phyloP scores from a whole-genome alignment of 2,888 invertebrate species.

The Drosophila longiperda region DNA sequence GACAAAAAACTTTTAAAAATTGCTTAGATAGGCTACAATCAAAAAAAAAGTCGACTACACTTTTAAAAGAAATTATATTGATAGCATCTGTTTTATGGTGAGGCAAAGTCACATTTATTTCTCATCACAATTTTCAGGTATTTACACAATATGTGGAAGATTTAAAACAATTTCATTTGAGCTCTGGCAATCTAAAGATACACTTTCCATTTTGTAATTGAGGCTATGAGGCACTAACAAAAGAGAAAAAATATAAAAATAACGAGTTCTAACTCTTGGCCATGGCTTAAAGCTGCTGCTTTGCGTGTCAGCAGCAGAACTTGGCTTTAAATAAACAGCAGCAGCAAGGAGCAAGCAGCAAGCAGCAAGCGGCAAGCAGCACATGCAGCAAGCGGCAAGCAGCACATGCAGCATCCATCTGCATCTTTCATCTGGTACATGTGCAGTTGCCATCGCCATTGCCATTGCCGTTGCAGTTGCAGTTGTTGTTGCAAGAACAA shows the following conservation, averaged over 20 bases:
- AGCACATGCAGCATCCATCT: constrained; percentile 15
- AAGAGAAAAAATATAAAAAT: neutral
- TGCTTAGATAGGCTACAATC: neutral
- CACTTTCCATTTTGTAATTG: constrained; percentile 36
- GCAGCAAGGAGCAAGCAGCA: neutral
- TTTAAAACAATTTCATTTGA: neutral
- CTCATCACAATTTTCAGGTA: neutral
- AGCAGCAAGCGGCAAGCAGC: constrained; percentile 4
- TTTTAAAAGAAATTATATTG: neutral
- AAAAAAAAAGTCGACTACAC: too few species aligned
- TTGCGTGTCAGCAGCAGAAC: constrained; percentile 63
- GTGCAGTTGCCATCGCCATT: constrained; percentile 15
- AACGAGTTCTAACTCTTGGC: constrained; percentile 47
- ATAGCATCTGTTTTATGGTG: neutral
- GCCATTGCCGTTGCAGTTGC: neutral
- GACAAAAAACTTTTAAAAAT: neutral
- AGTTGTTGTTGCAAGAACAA: constrained; percentile 19
- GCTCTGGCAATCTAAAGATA: constrained; percentile 14
- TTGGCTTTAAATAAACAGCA: constrained; percentile 27
- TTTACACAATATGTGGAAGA: neutral
- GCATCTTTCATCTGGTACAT: constrained; percentile 6
- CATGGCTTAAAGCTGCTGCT: constrained; percentile 50
- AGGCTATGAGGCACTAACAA: constrained; percentile 32
- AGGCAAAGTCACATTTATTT: neutral
- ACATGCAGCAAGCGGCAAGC: neutral